phyloP scores from a whole-genome alignment of 2,888 invertebrate species.

The Epicampocera succincta region DNA sequence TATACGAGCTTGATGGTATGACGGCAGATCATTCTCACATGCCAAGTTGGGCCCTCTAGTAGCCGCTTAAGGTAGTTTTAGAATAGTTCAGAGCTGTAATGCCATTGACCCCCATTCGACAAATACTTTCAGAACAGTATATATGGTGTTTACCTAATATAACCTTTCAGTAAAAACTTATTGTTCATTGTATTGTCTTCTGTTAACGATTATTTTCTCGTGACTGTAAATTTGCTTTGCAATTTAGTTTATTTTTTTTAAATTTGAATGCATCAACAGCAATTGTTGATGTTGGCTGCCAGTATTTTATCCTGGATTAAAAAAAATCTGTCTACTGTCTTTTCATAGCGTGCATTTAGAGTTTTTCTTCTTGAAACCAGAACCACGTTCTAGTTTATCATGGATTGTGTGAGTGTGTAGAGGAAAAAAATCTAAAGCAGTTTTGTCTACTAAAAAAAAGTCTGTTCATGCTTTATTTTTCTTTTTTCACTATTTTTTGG shows the following conservation, averaged over 20 bases:
- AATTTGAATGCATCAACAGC: slow-evolving; percentile 28
- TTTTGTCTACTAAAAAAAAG: slow-evolving; percentile 46
- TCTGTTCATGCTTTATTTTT: slow-evolving; percentile 35
- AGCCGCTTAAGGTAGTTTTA: no score
- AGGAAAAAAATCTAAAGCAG: slow-evolving; percentile 35
- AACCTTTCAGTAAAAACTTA: no score
- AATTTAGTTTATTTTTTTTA: slow-evolving; percentile 1
- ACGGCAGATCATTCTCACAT: no score
- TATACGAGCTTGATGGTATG: no score
- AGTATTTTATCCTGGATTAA: slow-evolving; percentile 30
- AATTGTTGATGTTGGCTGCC: slow-evolving; percentile 9
- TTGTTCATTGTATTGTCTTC: no score
- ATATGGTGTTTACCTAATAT: no score
- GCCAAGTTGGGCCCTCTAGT: no score
- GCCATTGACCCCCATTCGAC: no score
- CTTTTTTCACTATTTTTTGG: slow-evolving; percentile 18
- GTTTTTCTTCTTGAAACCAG: slow-evolving; percentile 46
- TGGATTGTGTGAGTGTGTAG: slow-evolving; percentile 23
- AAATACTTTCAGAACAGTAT: no score
- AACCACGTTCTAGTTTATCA: slow-evolving; percentile 55
- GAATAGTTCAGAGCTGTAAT: no score
- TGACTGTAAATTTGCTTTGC: slow-evolving; percentile 16
- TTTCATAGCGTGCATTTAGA: slow-evolving; percentile 28
- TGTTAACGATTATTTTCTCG: slow-evolving; percentile 7
- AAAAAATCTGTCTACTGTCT: slow-evolving; percentile 52